Percentiles rank a stretch among this genome's conserved stretches.
phyloP scores from a whole-genome alignment of 2,797 vertebrate genomes.

The Sternarchorhynchus goeldii region DNA sequence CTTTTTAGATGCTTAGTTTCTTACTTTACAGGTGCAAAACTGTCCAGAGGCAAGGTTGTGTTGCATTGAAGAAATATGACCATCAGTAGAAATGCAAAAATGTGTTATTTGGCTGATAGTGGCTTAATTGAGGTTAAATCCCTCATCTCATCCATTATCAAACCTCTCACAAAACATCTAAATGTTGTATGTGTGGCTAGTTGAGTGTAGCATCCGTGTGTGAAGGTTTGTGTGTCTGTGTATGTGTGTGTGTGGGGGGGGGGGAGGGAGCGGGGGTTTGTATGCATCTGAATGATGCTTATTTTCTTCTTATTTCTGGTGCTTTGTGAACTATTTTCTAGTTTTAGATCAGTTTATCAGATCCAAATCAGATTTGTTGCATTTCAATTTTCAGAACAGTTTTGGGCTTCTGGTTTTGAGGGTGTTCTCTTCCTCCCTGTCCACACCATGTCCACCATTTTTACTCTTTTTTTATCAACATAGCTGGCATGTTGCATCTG shows the following conservation, averaged over 20 bases:
- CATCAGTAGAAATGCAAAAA: neutral
- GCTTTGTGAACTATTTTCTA: neutral
- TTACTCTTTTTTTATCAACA: neutral
- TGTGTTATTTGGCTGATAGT: no score
- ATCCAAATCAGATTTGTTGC: neutral
- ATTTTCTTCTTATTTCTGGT: neutral
- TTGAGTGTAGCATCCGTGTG: conserved; percentile 25
- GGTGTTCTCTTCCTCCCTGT: neutral
- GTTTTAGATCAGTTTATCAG: neutral
- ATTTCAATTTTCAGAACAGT: neutral
- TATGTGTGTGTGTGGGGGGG: conserved; percentile 7
- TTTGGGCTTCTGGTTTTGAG: conserved; percentile 4
- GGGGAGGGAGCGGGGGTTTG: conserved; percentile 2
- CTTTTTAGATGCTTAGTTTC: neutral
- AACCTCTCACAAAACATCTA: conserved; percentile 32
- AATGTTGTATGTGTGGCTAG: conserved; percentile 36
- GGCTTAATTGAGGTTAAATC: neutral
- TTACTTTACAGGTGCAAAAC: neutral
- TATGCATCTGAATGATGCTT: conserved; percentile 34
- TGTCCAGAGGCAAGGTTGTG: no score
- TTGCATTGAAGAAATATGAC: neutral
- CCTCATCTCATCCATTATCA: conserved; percentile 11
- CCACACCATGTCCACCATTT: neutral
- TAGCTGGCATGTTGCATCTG: neutral
- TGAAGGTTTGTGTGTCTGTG: conserved; percentile 34